Percentiles rank a stretch among this genome's conserved stretches.
Evolutionary conservation across 2,113 vertebrate genomes (phyloP).

Genomic region (Pseudorectes ferrugineus): DNA sequence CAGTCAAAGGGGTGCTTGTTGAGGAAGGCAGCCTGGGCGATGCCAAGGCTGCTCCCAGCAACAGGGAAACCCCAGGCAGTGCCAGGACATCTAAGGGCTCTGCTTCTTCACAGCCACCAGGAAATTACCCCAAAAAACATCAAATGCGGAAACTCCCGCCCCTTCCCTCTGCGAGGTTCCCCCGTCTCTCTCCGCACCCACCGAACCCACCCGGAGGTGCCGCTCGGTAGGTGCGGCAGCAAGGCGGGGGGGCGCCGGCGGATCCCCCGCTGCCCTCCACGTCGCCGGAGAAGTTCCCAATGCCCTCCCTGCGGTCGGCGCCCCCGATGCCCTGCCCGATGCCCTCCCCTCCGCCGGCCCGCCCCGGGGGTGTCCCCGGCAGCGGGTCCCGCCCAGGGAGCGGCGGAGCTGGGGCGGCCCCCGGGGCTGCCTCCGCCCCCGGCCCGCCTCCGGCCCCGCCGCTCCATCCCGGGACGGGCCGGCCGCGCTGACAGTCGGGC

Average conservation of each 20-base stretch:
- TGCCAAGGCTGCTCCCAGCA: background rate
- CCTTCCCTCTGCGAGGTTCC: background rate
- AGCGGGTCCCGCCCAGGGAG: too few species aligned
- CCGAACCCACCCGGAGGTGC: background rate
- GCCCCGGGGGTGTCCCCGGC: too few species aligned
- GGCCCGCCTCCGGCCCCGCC: too few species aligned
- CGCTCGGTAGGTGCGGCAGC: background rate
- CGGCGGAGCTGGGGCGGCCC: too few species aligned
- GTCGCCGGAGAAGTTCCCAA: background rate
- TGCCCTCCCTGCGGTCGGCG: fast-evolving
- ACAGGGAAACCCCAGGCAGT: background rate
- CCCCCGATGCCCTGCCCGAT: background rate
- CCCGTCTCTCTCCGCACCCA: background rate
- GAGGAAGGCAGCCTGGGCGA: background rate
- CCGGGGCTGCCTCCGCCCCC: too few species aligned
- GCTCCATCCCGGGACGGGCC: too few species aligned
- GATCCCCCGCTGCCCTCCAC: background rate
- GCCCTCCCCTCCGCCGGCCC: too few species aligned
- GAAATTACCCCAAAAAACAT: background rate
- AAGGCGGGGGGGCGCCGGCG: fast-evolving
- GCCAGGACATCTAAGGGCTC: background rate
- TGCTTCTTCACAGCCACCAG: background rate
- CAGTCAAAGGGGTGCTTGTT: fast-evolving
- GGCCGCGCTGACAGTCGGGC: too few species aligned
- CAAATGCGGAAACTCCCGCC: background rate